phyloP scores from a whole-genome alignment of 2,888 invertebrate species.

The Cantharis lateralis region DNA sequence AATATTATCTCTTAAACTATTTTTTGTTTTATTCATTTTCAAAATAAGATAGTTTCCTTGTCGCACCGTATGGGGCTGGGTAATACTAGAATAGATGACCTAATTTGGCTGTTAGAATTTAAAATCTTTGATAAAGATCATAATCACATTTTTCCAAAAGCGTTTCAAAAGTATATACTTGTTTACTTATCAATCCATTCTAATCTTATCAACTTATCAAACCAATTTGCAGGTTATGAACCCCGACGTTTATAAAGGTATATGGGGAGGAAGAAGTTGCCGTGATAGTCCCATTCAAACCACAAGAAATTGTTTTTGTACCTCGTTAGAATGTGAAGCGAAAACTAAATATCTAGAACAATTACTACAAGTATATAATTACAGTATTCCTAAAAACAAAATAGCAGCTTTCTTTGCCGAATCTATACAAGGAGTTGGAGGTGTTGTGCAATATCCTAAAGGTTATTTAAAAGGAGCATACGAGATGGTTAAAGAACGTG shows the following conservation, averaged over 20 bases:
- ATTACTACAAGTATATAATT: constrained; percentile 76
- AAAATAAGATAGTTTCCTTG: too few species aligned
- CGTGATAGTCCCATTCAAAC: constrained; percentile 85
- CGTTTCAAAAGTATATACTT: too few species aligned
- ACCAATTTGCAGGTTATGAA: constrained; percentile 71
- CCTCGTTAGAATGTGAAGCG: constrained; percentile 68
- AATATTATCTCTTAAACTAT: too few species aligned
- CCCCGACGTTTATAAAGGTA: constrained; percentile 89
- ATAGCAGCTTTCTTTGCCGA: constrained; percentile 93
- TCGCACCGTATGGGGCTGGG: too few species aligned
- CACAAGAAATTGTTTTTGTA: constrained; percentile 69
- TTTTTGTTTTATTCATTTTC: too few species aligned
- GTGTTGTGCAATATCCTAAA: constrained; percentile 89
- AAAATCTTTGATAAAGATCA: too few species aligned
- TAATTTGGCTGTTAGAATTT: too few species aligned
- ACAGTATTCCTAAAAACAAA: constrained; percentile 75
- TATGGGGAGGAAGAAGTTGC: constrained; percentile 88
- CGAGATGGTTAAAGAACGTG: constrained; percentile 75
- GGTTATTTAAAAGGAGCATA: constrained; percentile 82
- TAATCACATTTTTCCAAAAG: too few species aligned
- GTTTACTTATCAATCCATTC: too few species aligned
- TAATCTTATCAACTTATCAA: neutral
- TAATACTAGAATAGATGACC: too few species aligned
- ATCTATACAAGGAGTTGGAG: constrained; percentile 96
- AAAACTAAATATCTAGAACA: constrained; percentile 82